A percentile compares a stretch with the other conserved stretches of the same genome.
phyloP scores from a whole-genome alignment of 2,888 invertebrate genomes.

The Cartodere bifasciata region DNA sequence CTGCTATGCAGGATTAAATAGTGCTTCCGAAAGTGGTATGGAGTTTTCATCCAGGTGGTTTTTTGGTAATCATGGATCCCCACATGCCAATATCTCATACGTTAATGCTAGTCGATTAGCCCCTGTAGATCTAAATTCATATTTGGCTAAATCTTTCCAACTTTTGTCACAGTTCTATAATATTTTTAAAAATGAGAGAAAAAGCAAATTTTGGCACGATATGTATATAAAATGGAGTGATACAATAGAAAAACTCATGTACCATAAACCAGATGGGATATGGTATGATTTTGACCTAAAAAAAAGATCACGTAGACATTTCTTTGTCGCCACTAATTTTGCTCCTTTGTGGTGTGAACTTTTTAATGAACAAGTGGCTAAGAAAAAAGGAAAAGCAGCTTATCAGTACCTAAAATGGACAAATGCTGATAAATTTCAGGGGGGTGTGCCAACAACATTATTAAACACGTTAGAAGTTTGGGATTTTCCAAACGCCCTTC shows the following conservation, averaged over 20 bases:
- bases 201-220: constrained; percentile 37
- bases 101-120: constrained; percentile 55
- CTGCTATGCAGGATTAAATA: constrained; percentile 43
- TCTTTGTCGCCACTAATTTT: constrained; percentile 57
- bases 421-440: constrained; percentile 25
- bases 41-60: constrained; percentile 80
- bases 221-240: constrained; percentile 42
- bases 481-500: constrained; percentile 80
- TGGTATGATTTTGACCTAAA: constrained; percentile 66
- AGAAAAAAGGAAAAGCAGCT: constrained; percentile 39
- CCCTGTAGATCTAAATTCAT: constrained; percentile 74
- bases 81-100: constrained; percentile 42
- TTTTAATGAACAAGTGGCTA: too few species aligned
- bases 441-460: constrained; percentile 59
- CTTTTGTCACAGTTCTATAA: constrained; percentile 48
- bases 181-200: constrained; percentile 36
- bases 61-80: constrained; percentile 40
- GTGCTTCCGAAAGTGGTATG: constrained; percentile 70
- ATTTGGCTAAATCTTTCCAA: constrained; percentile 56
- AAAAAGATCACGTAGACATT: constrained; percentile 41
- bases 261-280: constrained; percentile 57
- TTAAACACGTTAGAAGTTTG: constrained; percentile 56
- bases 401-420: constrained; percentile 39
- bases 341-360: constrained; percentile 54
- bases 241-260: constrained; percentile 54